Percentiles rank a stretch among this genome's conserved stretches.
Evolutionary conservation across 2,113 vertebrate genomes (phyloP).

Genomic region (Clupea harengus): DNA sequence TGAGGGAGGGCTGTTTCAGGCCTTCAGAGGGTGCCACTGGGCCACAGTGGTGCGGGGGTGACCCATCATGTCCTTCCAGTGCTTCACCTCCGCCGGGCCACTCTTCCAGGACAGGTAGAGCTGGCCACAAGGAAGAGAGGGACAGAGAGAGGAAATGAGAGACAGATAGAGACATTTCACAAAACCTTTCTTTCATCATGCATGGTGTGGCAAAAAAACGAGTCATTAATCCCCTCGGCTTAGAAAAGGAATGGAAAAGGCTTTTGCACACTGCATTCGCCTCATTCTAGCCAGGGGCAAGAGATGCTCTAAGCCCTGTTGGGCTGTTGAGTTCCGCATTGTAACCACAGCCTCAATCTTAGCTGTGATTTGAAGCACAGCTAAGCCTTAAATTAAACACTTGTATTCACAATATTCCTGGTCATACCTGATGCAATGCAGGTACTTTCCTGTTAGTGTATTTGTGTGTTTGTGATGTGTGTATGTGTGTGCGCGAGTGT

Average conservation of each 20-base stretch:
- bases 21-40: conserved; percentile 98
- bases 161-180: conserved; percentile 39
- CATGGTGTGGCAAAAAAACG: not conserved
- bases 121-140: conserved; percentile 59
- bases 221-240: conserved; percentile 8
- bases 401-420: not conserved
- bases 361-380: not conserved
- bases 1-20: conserved; percentile 73
- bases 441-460: not conserved
- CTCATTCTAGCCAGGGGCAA: conserved; percentile 10
- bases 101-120: conserved; percentile 99
- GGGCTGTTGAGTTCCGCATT: not conserved
- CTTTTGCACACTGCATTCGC: conserved; percentile 1
- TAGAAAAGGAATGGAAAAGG: conserved; percentile 7
- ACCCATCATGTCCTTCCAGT: conserved; percentile 99
- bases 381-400: conserved; percentile 8
- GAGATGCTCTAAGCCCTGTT: not conserved
- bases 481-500: not conserved
- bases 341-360: not conserved
- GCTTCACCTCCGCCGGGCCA: conserved; percentile 94
- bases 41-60: conserved; percentile 92
- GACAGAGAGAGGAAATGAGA: conserved; percentile 23
- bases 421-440: not conserved
- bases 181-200: conserved; percentile 21
- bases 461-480: not conserved